These are phyloP conservation scores for Drosophila parthenogenetica DNA, from an alignment of 2,888 invertebrate genomes.

Conservation along the genomic window DNA sequence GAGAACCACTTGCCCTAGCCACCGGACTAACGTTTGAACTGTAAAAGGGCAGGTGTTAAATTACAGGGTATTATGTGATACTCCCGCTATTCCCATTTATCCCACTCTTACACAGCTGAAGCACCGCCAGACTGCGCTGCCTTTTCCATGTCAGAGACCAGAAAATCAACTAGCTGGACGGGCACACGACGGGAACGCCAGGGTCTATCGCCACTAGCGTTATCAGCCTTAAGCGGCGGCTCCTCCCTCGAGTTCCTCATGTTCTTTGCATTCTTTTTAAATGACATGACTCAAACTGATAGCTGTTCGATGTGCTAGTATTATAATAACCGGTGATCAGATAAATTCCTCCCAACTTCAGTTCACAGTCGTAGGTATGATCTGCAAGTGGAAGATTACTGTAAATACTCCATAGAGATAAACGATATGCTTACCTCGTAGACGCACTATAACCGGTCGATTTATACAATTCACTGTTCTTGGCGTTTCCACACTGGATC, in stretches of 20 bases:
- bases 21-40: constrained; percentile 33
- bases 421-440: constrained; percentile 59
- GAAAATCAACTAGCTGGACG: constrained; percentile 50
- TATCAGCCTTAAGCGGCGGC: background rate
- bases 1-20: background rate
- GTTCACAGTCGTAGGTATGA: constrained; percentile 74
- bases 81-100: too few species aligned
- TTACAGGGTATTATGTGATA: background rate
- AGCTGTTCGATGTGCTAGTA: constrained; percentile 48
- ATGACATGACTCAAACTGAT: constrained; percentile 82
- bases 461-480: constrained; percentile 64
- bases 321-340: constrained; percentile 77
- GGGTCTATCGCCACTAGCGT: constrained; percentile 22
- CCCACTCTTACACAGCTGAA: constrained; percentile 1
- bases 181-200: constrained; percentile 27
- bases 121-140: background rate
- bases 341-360: constrained; percentile 80
- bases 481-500: constrained; percentile 71
- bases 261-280: constrained; percentile 52
- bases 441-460: constrained; percentile 67
- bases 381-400: constrained; percentile 46
- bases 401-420: background rate
- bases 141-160: constrained; percentile 21
- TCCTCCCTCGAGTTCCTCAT: background rate
- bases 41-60: background rate